These are phyloP conservation scores for Conistra vaccinii DNA, from an alignment of 2,888 invertebrate species.

Conservation along the genomic window DNA sequence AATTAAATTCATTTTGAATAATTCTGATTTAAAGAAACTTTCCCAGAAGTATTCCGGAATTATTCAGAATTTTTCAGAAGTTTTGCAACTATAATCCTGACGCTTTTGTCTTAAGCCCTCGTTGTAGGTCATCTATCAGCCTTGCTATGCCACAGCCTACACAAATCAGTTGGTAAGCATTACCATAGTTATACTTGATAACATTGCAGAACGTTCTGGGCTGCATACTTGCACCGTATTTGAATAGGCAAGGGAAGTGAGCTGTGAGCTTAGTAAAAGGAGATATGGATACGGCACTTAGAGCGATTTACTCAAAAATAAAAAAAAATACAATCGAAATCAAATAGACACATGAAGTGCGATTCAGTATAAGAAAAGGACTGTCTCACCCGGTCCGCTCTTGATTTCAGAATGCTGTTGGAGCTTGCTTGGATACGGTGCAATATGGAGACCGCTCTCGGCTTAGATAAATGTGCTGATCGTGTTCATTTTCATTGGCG, in stretches of 20 bases:
- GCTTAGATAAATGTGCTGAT: neutral
- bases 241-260: constrained; percentile 58
- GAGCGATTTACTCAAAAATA: neutral
- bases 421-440: no score
- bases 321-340: no score
- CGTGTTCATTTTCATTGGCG: neutral
- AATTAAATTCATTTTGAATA: no score
- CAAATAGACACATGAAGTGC: no score
- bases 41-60: no score
- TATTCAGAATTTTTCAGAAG: no score
- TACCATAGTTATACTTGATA: constrained; percentile 33
- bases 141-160: constrained; percentile 13
- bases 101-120: neutral
- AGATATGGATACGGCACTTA: constrained; percentile 21
- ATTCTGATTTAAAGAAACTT: no score
- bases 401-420: no score
- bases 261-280: neutral
- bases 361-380: no score
- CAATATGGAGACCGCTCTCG: no score
- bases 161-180: constrained; percentile 22
- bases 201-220: constrained; percentile 45
- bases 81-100: no score
- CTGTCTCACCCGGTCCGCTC: no score
- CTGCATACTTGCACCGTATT: constrained; percentile 58
- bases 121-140: constrained; percentile 13